Percentiles rank a stretch among this genome's conserved stretches.
These are phyloP conservation scores for Drosophila nigricruria DNA, from an alignment of 2,888 invertebrate genomes.

Conservation along the genomic window DNA sequence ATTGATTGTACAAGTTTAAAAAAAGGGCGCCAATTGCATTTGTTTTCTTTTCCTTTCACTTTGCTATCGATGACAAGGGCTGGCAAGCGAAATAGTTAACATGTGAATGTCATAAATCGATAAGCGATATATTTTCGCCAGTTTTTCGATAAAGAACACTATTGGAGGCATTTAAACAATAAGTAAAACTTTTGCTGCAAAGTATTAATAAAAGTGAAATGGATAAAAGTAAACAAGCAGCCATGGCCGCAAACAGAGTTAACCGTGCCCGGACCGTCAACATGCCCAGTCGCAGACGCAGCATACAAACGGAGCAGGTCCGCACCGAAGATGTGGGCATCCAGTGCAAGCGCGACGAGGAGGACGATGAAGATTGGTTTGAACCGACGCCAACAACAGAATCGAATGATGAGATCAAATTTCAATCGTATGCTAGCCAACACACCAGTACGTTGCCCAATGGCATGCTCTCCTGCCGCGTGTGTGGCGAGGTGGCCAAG, in stretches of 20 bases:
- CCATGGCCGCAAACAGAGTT: neutral
- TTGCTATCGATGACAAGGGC: slow-evolving; percentile 6
- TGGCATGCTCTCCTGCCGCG: slow-evolving; percentile 64
- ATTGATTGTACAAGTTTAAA: neutral
- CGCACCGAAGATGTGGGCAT: slow-evolving; percentile 39
- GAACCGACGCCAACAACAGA: neutral
- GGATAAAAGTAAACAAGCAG: neutral
- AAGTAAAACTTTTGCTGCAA: neutral
- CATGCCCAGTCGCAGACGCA: slow-evolving; percentile 29
- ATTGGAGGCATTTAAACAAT: neutral
- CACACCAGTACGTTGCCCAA: slow-evolving; percentile 58
- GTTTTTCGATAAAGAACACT: neutral
- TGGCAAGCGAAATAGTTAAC: neutral
- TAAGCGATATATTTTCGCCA: slow-evolving; percentile 10
- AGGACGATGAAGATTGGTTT: slow-evolving; percentile 16
- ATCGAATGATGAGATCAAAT: slow-evolving; percentile 3
- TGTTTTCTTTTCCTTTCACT: neutral
- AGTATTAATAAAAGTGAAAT: neutral
- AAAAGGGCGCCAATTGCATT: neutral
- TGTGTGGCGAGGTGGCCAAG: slow-evolving; percentile 72
- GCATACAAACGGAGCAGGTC: slow-evolving; percentile 26
- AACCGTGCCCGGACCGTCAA: neutral
- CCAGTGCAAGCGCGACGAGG: slow-evolving; percentile 59
- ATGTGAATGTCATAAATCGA: neutral
- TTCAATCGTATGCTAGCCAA: slow-evolving; percentile 42